Conservation (phyloP, 2,113 vertebrate genomes). For the Poecilia latipinna region DNA sequence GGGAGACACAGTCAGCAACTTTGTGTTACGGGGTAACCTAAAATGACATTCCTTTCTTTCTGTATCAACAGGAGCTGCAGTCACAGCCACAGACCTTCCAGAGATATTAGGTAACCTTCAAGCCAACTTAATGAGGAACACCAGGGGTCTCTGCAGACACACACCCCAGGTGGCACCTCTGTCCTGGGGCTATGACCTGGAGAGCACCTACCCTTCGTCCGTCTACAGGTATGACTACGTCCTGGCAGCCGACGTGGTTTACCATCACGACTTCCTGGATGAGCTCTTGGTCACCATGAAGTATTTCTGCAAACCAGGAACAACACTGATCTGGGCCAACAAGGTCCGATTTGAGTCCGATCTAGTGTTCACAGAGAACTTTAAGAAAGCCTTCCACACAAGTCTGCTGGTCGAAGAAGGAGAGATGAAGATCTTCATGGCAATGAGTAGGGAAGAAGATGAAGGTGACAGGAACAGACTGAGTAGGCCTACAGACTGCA, state of each 20-base stretch:
- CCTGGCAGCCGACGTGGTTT: conserved; percentile 90
- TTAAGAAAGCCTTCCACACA: conserved; percentile 82
- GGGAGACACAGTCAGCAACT: not conserved
- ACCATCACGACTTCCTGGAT: conserved; percentile 85
- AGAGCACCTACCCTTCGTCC: conserved; percentile 77
- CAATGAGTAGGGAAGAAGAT: conserved; percentile 55
- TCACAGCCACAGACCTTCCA: conserved; percentile 89
- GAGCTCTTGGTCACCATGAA: conserved; percentile 87
- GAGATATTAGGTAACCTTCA: conserved; percentile 86
- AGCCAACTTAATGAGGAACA: conserved; percentile 87
- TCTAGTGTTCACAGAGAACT: conserved; percentile 83
- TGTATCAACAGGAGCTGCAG: conserved; percentile 83
- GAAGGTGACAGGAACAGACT: not conserved
- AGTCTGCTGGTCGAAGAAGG: conserved; percentile 83
- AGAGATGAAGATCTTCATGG: conserved; percentile 87
- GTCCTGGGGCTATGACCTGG: conserved; percentile 85
- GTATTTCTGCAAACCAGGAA: conserved; percentile 87
- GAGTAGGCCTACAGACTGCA: not conserved
- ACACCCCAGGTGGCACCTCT: conserved; percentile 84
- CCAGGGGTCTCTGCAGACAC: conserved; percentile 72
- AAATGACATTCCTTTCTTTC: not conserved
- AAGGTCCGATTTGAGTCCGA: conserved; percentile 88
- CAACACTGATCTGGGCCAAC: conserved; percentile 91
- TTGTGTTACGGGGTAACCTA: not conserved
- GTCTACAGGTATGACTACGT: conserved; percentile 86